These are phyloP conservation scores for Vireo altiloquus DNA, from an alignment of 2,113 vertebrate genomes.

Conservation along the genomic window DNA sequence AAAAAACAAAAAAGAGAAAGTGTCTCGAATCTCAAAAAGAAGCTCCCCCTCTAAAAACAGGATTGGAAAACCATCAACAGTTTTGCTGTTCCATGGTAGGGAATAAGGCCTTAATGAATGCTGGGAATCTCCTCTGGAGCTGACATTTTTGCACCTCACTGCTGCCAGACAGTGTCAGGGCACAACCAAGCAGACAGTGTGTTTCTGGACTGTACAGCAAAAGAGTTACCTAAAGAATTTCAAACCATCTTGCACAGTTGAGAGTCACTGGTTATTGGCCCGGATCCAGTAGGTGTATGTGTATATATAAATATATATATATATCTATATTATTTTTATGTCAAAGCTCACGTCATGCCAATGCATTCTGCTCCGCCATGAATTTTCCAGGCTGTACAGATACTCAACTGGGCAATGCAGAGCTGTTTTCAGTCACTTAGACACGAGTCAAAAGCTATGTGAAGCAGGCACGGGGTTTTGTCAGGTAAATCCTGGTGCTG, in stretches of 20 bases:
- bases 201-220: background rate
- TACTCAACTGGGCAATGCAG: background rate
- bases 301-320: no score
- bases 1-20: background rate
- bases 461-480: background rate
- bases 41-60: background rate
- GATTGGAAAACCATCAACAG: background rate
- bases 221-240: background rate
- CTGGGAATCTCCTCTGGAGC: background rate
- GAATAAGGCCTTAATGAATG: background rate
- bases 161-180: background rate
- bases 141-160: rapidly evolving
- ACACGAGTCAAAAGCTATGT: rapidly evolving
- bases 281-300: background rate
- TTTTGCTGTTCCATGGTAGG: background rate
- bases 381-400: background rate
- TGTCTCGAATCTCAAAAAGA: background rate
- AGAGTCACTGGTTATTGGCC: background rate
- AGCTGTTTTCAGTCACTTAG: background rate
- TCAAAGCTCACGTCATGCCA: background rate
- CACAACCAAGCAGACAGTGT: background rate
- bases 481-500: background rate
- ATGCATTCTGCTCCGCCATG: background rate
- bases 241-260: rapidly evolving
- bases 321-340: background rate